Percentiles rank a stretch among this genome's conserved stretches.
These are phyloP conservation scores for Chelmon rostratus DNA, from an alignment of 2,797 vertebrate species.

Conservation along the genomic window DNA sequence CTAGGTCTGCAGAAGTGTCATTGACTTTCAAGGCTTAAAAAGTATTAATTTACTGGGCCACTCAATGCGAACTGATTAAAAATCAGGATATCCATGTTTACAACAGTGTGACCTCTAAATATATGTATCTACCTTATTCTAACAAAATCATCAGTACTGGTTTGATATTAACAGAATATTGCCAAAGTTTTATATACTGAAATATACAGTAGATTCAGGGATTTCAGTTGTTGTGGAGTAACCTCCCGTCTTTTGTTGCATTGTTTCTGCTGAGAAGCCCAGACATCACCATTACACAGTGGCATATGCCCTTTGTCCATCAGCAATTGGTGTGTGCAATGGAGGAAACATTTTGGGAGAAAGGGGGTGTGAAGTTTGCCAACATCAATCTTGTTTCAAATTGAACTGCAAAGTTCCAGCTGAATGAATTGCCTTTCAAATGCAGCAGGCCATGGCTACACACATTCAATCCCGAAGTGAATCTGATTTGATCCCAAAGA, in stretches of 20 bases:
- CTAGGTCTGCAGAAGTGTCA: constrained; percentile 37
- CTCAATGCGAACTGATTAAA: too few species aligned
- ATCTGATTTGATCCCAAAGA: constrained; percentile 83
- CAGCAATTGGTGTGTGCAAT: constrained; percentile 76
- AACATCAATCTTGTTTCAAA: constrained; percentile 83
- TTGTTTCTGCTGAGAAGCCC: constrained; percentile 65
- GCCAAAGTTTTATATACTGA: background rate
- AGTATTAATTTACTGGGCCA: constrained; percentile 29
- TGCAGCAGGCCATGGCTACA: constrained; percentile 80
- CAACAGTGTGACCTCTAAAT: constrained; percentile 1
- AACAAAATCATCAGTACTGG: background rate
- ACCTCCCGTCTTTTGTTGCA: constrained; percentile 22
- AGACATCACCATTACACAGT: constrained; percentile 77
- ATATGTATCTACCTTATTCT: background rate
- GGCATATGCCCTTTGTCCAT: constrained; percentile 79
- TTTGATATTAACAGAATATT: background rate
- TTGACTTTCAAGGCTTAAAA: constrained; percentile 42
- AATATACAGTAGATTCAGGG: constrained; percentile 2
- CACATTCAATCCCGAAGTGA: constrained; percentile 79
- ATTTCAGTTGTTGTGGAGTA: constrained; percentile 44
- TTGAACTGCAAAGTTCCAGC: constrained; percentile 80
- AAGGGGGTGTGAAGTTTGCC: constrained; percentile 81
- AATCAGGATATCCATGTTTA: background rate
- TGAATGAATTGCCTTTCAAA: constrained; percentile 84
- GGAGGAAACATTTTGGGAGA: constrained; percentile 81